A percentile compares a stretch with the other conserved stretches of the same genome.
Evolutionary conservation across 2,113 vertebrate species (phyloP).

Genomic region (Cynopterus brachyotis): DNA sequence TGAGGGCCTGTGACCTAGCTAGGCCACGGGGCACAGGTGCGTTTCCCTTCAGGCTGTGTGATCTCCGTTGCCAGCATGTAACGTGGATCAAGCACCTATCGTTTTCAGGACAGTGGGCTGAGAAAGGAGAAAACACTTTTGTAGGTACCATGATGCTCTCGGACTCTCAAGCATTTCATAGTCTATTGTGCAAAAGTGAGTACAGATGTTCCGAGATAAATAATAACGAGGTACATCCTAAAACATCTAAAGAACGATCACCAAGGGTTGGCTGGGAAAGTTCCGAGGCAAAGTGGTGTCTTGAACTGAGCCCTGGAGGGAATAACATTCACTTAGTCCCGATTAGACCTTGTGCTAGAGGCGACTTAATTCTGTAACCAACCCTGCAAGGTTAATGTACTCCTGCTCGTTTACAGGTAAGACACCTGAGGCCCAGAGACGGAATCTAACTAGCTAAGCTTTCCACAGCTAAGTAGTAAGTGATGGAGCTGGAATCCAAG

Average conservation of each 20-base stretch:
- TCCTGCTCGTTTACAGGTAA: not conserved
- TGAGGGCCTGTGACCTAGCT: not conserved
- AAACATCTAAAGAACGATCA: not conserved
- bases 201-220: not conserved
- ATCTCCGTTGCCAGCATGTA: not conserved
- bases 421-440: not conserved
- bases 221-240: not conserved
- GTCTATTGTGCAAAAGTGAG: not conserved
- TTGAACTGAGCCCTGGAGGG: not conserved
- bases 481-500: not conserved
- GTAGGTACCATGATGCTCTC: not conserved
- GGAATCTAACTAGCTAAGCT: not conserved
- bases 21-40: not conserved
- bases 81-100: not conserved
- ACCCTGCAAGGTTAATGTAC: not conserved
- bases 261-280: not conserved
- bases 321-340: not conserved
- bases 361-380: not conserved
- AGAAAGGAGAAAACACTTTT: not conserved
- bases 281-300: not conserved
- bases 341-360: not conserved
- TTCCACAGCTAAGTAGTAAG: not conserved
- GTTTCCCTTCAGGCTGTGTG: not conserved
- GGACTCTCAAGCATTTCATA: not conserved
- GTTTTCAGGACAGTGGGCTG: not conserved